A percentile compares a stretch with the other conserved stretches of the same genome.
Evolutionary conservation across 2,888 invertebrate species (phyloP).

Genomic region (Hipparchia sbordonii): DNA sequence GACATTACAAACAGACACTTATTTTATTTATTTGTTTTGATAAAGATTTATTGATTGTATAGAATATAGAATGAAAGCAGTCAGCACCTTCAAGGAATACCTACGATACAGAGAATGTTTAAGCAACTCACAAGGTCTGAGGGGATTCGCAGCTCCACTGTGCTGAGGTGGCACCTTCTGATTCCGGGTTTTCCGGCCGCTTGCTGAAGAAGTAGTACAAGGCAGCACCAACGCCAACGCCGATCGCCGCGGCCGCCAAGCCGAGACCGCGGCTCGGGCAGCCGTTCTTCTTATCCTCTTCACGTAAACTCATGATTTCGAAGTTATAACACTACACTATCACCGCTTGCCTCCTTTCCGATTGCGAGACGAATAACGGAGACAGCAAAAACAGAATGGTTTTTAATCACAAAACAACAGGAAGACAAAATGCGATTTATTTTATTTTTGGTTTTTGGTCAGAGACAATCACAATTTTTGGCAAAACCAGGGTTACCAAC

Average conservation of each 20-base stretch:
- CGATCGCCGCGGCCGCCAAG: slow-evolving; percentile 70
- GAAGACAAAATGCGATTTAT: too few species aligned
- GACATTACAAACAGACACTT: too few species aligned
- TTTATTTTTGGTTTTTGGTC: too few species aligned
- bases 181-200: slow-evolving; percentile 57
- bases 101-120: too few species aligned
- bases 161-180: slow-evolving; percentile 61
- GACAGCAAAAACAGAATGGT: too few species aligned
- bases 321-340: neutral
- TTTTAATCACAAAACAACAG: too few species aligned
- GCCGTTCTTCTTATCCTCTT: slow-evolving; percentile 63
- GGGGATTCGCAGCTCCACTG: slow-evolving; percentile 56
- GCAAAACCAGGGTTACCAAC: too few species aligned
- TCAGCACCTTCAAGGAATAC: too few species aligned
- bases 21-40: too few species aligned
- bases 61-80: too few species aligned
- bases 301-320: slow-evolving; percentile 64
- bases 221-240: slow-evolving; percentile 74
- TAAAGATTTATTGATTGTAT: too few species aligned
- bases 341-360: neutral
- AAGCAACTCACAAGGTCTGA: slow-evolving; percentile 43
- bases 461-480: too few species aligned
- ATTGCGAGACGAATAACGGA: neutral
- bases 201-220: slow-evolving; percentile 73
- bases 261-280: slow-evolving; percentile 69